Percentiles rank a stretch among this genome's conserved stretches.
Evolutionary conservation across 2,888 invertebrate species (phyloP).

Genomic region (Protonemura montana): DNA sequence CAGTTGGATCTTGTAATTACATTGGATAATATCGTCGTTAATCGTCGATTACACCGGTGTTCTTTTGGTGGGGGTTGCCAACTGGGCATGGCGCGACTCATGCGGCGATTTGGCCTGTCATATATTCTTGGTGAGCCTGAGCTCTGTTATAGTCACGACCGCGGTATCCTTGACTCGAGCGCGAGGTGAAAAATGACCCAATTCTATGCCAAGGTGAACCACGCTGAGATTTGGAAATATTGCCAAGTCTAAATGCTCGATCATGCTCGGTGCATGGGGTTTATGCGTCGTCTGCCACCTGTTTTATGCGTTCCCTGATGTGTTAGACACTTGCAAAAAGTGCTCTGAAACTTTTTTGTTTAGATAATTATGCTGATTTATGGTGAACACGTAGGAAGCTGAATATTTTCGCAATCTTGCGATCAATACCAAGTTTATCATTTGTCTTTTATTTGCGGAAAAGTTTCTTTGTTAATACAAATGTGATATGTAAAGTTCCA

Average conservation of each 20-base stretch:
- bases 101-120: not conserved
- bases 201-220: slow-evolving; percentile 5
- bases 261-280: not conserved
- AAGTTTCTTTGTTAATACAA: too few relatives aligned
- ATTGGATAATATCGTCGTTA: slow-evolving; percentile 1
- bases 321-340: not conserved
- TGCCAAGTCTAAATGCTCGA: not conserved
- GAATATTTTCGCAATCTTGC: too few relatives aligned
- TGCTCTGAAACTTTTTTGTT: not conserved
- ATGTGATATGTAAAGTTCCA: too few relatives aligned
- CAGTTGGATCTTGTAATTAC: not conserved
- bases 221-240: not conserved
- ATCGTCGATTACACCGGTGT: not conserved
- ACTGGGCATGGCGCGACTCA: not conserved
- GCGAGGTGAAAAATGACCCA: not conserved
- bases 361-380: too few relatives aligned
- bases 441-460: too few relatives aligned
- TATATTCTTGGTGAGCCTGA: not conserved
- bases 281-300: not conserved
- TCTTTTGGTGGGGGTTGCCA: not conserved
- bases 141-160: slow-evolving; percentile 5
- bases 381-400: too few relatives aligned
- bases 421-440: too few relatives aligned
- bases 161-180: not conserved
- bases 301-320: not conserved